A percentile compares a stretch with the other conserved stretches of the same genome.
These are phyloP conservation scores for Chaetorhynchus papuensis DNA, from an alignment of 2,113 vertebrate species.

Conservation along the genomic window DNA sequence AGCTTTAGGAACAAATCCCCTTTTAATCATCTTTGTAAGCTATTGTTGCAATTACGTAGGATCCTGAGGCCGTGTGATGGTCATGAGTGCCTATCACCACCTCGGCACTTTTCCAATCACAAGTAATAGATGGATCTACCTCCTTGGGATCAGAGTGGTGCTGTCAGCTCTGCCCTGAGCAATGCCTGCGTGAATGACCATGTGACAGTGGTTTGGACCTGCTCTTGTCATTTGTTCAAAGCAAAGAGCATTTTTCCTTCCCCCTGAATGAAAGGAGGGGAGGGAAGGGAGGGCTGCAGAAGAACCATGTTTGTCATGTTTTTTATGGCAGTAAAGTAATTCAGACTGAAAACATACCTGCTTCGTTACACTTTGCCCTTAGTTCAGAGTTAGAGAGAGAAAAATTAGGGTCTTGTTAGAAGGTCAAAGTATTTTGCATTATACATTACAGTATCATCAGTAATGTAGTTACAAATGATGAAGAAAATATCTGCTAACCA, in stretches of 20 bases:
- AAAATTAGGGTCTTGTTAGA: not conserved
- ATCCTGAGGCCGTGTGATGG: not conserved
- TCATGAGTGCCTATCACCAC: not conserved
- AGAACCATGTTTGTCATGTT: not conserved
- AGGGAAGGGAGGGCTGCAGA: not conserved
- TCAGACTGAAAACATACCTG: not conserved
- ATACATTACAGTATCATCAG: not conserved
- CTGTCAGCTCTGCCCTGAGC: not conserved
- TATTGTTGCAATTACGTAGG: not conserved
- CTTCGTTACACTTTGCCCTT: not conserved
- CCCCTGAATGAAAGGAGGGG: not conserved
- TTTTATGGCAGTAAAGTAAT: not conserved
- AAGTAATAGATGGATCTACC: not conserved
- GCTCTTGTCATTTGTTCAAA: not conserved
- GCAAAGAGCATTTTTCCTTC: not conserved
- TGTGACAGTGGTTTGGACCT: not conserved
- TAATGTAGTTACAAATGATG: not conserved
- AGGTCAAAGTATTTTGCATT: not conserved
- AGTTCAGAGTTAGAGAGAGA: not conserved
- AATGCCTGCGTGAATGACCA: not conserved
- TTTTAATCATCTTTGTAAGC: not conserved
- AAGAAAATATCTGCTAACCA: not conserved
- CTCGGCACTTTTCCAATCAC: not conserved
- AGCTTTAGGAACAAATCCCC: not conserved
- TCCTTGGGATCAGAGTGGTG: fast-evolving